Percentiles rank a stretch among this genome's conserved stretches.
These are phyloP conservation scores for Odontocerum albicorne DNA, from an alignment of 2,888 invertebrate genomes.

Conservation along the genomic window DNA sequence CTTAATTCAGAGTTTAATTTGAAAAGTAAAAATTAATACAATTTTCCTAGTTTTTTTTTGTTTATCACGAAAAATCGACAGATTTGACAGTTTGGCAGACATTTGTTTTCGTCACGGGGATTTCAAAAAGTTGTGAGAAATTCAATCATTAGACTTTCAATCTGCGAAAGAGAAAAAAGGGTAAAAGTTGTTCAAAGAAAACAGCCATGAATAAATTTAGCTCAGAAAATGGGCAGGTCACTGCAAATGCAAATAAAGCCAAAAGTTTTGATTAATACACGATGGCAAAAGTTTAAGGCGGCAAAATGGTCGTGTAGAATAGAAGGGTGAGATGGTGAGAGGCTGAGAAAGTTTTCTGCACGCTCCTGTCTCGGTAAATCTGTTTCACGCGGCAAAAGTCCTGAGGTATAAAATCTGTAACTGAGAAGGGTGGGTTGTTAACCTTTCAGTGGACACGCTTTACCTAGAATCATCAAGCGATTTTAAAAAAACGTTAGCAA, in stretches of 20 bases:
- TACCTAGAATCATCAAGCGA: too few species aligned
- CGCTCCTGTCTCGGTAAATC: conserved; percentile 18
- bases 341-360: conserved; percentile 13
- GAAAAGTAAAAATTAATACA: too few species aligned
- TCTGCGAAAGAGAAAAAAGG: too few species aligned
- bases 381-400: conserved; percentile 13
- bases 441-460: too few species aligned
- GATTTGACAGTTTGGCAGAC: neutral
- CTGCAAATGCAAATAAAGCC: conserved; percentile 22
- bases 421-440: too few species aligned
- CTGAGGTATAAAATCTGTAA: conserved; percentile 19
- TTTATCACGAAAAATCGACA: too few species aligned
- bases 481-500: too few species aligned
- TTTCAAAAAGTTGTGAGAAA: neutral
- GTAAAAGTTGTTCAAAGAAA: neutral
- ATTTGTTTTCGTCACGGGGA: neutral
- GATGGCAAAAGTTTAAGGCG: conserved; percentile 6
- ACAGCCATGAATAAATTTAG: neutral
- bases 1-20: too few species aligned
- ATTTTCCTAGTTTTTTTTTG: too few species aligned
- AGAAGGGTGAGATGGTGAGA: neutral
- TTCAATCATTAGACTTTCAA: conserved; percentile 4
- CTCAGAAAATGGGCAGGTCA: conserved; percentile 9
- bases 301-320: too few species aligned
- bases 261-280: conserved; percentile 26